phyloP scores from a whole-genome alignment of 2,113 vertebrate species.

The Cynocephalus volans region DNA sequence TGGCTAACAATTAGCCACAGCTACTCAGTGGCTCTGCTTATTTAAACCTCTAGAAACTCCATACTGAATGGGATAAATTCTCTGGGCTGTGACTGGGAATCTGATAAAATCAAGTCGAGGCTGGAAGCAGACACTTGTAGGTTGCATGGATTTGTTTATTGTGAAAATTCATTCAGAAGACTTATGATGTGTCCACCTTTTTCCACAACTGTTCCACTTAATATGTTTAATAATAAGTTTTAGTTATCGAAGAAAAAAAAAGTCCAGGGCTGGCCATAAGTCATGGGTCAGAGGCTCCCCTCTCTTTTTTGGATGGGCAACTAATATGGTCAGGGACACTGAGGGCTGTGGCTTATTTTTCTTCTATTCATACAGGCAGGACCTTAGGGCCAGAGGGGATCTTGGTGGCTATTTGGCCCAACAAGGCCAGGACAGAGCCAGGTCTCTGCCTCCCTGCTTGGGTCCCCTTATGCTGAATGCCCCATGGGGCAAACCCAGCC shows the following conservation, averaged over 20 bases:
- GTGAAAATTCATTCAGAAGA: not conserved
- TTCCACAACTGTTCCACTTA: not conserved
- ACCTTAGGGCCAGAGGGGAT: not conserved
- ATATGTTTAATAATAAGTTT: not conserved
- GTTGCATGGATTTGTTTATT: not conserved
- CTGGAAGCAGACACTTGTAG: not conserved
- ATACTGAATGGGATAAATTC: not conserved
- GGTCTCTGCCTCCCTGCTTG: not conserved
- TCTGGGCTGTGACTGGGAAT: not conserved
- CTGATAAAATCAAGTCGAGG: not conserved
- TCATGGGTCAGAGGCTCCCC: not conserved
- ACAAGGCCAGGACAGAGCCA: not conserved
- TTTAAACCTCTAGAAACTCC: not conserved
- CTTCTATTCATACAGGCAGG: not conserved
- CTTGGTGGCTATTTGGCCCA: not conserved
- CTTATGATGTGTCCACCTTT: not conserved
- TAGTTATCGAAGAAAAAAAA: not conserved
- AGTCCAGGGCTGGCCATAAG: not conserved
- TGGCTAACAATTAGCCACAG: not conserved
- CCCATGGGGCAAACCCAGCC: not conserved
- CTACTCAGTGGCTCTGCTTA: not conserved
- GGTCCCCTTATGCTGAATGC: too few relatives aligned
- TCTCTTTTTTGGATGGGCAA: not conserved
- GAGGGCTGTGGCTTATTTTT: not conserved
- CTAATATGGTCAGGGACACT: not conserved